Percentiles rank a stretch among this genome's conserved stretches.
Evolutionary conservation across 2,113 vertebrate genomes (phyloP).

Genomic region (Galemys pyrenaicus): DNA sequence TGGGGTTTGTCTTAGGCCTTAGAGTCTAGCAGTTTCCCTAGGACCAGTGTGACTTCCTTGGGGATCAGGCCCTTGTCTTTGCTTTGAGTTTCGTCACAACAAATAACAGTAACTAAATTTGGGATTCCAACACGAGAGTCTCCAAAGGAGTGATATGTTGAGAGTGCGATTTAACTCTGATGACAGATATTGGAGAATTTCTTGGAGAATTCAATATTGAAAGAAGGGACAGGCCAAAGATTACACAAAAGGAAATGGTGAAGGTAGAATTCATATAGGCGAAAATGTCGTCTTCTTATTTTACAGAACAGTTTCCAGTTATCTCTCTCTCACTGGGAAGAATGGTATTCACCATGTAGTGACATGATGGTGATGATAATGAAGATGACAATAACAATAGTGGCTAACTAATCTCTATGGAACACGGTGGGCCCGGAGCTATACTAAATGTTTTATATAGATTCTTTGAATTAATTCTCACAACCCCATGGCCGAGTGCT

Average conservation of each 20-base stretch:
- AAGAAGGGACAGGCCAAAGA: not conserved
- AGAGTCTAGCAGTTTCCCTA: not conserved
- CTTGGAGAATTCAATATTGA: not conserved
- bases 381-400: not conserved
- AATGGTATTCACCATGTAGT: not conserved
- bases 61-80: not conserved
- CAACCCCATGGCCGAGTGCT: not conserved
- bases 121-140: not conserved
- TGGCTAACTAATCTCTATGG: not conserved
- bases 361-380: not conserved
- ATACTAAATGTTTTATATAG: not conserved
- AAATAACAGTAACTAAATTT: not conserved
- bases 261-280: not conserved
- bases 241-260: not conserved
- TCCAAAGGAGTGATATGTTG: not conserved
- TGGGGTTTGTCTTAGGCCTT: not conserved
- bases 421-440: not conserved
- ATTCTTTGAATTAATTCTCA: constrained; percentile 8
- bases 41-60: not conserved
- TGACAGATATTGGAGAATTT: not conserved
- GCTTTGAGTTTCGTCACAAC: not conserved
- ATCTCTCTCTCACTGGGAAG: not conserved
- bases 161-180: not conserved
- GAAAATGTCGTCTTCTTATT: not conserved
- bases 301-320: not conserved